Evolutionary conservation across 2,888 invertebrate species (phyloP).

Genomic region (Merodon equestris): DNA sequence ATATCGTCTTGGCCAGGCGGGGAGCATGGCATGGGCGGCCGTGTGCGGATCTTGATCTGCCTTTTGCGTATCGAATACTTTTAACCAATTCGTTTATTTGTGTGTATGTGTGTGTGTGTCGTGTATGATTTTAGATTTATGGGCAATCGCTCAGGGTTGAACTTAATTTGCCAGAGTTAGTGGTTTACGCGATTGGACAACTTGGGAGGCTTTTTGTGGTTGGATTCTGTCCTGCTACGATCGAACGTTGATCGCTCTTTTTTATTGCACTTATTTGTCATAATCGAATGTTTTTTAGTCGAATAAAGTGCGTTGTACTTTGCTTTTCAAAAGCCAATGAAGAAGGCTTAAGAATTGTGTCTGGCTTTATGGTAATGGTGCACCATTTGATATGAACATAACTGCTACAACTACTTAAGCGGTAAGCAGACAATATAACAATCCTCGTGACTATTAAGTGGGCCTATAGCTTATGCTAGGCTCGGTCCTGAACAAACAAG

Average conservation of each 20-base stretch:
- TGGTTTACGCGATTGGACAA: slow-evolving; percentile 47
- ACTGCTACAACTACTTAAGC: no score
- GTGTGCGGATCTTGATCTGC: background rate
- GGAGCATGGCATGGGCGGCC: slow-evolving; percentile 6
- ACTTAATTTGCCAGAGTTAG: slow-evolving; percentile 60
- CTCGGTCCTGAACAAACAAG: no score
- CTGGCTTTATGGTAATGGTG: no score
- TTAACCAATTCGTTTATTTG: background rate
- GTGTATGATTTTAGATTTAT: slow-evolving; percentile 70
- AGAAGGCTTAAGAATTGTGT: no score
- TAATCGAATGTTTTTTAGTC: no score
- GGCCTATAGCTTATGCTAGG: no score
- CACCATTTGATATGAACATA: no score
- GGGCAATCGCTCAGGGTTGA: slow-evolving; percentile 70
- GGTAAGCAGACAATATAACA: no score
- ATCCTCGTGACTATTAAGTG: no score
- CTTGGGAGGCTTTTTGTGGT: slow-evolving; percentile 28
- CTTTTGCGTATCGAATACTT: no score
- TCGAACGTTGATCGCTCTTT: background rate
- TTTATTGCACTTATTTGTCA: slow-evolving; percentile 13
- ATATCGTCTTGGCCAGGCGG: slow-evolving; percentile 44
- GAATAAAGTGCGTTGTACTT: no score
- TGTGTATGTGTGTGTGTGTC: background rate
- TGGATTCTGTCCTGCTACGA: background rate
- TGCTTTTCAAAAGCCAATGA: no score